Conservation (phyloP, 1,140 invertebrate species). For the Adelges cooleyi region DNA sequence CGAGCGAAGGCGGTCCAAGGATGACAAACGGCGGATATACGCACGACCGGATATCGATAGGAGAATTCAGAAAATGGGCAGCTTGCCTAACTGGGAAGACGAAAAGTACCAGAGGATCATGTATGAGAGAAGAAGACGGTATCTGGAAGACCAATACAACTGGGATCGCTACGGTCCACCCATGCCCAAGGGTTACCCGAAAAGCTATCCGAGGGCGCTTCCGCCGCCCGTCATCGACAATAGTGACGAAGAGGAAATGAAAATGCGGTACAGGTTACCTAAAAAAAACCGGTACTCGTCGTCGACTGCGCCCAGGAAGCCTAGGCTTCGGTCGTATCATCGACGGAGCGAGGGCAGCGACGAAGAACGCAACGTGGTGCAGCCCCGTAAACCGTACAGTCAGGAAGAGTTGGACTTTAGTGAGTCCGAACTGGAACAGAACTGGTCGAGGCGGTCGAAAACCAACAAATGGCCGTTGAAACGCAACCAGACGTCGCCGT, state of each 20-base stretch:
- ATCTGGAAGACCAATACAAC: slow-evolving; percentile 8
- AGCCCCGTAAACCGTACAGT: slow-evolving; percentile 40
- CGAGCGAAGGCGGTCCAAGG: neutral
- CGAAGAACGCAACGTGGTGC: slow-evolving; percentile 37
- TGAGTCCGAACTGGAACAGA: slow-evolving; percentile 30
- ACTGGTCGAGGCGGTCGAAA: slow-evolving; percentile 30
- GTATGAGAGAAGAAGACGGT: slow-evolving; percentile 19
- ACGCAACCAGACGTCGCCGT: slow-evolving; percentile 45
- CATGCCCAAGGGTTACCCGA: slow-evolving; percentile 1
- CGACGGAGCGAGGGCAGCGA: slow-evolving; percentile 30
- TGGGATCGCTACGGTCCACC: slow-evolving; percentile 9
- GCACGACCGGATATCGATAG: slow-evolving; percentile 1
- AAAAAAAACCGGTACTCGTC: slow-evolving; percentile 30
- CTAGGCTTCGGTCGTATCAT: slow-evolving; percentile 29
- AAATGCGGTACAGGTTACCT: slow-evolving; percentile 32
- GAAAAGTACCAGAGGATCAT: slow-evolving; percentile 18
- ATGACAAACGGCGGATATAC: slow-evolving; percentile 13
- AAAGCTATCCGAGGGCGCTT: slow-evolving; percentile 34
- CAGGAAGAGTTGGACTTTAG: slow-evolving; percentile 36
- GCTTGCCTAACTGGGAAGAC: slow-evolving; percentile 23
- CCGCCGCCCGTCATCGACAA: slow-evolving; percentile 45
- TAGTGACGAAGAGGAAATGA: slow-evolving; percentile 39
- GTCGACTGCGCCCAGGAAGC: slow-evolving; percentile 28
- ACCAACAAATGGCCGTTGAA: slow-evolving; percentile 29
- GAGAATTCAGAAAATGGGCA: slow-evolving; percentile 10